Evolutionary conservation across 2,797 vertebrate species (phyloP).

Genomic region (Gallinago solitaria): DNA sequence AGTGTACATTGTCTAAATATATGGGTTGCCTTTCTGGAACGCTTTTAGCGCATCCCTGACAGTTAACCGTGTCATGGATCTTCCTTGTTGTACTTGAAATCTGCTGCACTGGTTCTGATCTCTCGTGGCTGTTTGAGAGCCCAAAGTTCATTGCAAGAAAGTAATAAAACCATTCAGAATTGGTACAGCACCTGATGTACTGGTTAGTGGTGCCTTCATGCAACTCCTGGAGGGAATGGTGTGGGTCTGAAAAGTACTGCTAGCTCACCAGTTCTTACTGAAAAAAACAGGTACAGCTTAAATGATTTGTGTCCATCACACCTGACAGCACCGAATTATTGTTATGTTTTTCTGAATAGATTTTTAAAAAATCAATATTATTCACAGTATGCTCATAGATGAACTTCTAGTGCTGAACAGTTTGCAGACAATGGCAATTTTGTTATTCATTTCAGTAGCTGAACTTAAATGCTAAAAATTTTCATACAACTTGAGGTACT

Average conservation of each 20-base stretch:
- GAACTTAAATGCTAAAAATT: neutral
- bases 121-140: fast-evolving
- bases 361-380: neutral
- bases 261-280: neutral
- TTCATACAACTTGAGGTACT: neutral
- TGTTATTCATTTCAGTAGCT: neutral
- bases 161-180: neutral
- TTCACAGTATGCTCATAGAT: neutral
- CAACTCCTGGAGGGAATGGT: neutral
- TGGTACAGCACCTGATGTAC: fast-evolving
- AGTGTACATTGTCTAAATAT: neutral
- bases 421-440: neutral
- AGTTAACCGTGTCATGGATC: neutral
- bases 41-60: neutral
- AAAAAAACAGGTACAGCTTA: neutral
- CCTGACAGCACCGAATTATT: neutral
- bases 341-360: neutral
- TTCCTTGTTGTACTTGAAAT: neutral
- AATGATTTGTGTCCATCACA: neutral
- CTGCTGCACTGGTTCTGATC: neutral
- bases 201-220: neutral
- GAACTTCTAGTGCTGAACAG: neutral
- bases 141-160: fast-evolving
- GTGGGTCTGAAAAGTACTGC: neutral
- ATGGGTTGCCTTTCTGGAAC: neutral